Evolutionary conservation across 2,888 invertebrate species (phyloP).

Genomic region (Sinopyrophorus schimmeli): DNA sequence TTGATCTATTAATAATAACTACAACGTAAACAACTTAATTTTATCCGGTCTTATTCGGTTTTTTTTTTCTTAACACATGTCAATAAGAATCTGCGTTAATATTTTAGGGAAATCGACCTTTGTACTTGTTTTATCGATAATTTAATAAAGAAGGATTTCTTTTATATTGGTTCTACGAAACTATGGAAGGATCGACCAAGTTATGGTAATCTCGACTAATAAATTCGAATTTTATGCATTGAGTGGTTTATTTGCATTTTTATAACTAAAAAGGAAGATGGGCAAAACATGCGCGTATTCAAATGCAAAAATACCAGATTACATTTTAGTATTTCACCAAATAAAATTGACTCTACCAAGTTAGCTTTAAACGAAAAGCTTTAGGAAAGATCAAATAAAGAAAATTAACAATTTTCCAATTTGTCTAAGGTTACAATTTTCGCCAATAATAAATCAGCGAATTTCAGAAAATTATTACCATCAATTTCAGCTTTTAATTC

Average conservation of each 20-base stretch:
- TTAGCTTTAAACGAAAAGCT: too few species aligned
- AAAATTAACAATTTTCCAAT: too few species aligned
- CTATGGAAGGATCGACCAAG: background rate
- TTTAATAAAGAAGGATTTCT: too few species aligned
- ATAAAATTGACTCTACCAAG: too few species aligned
- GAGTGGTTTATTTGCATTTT: conserved; percentile 9
- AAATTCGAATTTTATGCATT: background rate
- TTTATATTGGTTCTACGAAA: background rate
- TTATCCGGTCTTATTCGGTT: background rate
- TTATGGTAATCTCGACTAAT: conserved; percentile 1
- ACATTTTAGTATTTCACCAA: too few species aligned
- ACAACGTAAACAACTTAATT: conserved; percentile 5
- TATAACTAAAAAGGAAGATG: conserved; percentile 8
- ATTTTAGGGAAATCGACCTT: too few species aligned
- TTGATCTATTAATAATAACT: conserved; percentile 2
- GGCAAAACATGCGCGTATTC: conserved; percentile 1
- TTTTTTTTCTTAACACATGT: background rate
- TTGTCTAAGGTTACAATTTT: conserved; percentile 2
- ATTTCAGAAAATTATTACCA: conserved; percentile 13
- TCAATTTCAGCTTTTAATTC: conserved; percentile 17
- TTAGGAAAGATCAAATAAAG: too few species aligned
- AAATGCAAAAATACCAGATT: conserved; percentile 11
- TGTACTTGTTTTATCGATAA: too few species aligned
- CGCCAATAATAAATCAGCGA: conserved; percentile 14
- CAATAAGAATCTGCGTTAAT: too few species aligned